Evolutionary conservation across 2,888 invertebrate species (phyloP).

Genomic region (Cylloceria caligata): DNA sequence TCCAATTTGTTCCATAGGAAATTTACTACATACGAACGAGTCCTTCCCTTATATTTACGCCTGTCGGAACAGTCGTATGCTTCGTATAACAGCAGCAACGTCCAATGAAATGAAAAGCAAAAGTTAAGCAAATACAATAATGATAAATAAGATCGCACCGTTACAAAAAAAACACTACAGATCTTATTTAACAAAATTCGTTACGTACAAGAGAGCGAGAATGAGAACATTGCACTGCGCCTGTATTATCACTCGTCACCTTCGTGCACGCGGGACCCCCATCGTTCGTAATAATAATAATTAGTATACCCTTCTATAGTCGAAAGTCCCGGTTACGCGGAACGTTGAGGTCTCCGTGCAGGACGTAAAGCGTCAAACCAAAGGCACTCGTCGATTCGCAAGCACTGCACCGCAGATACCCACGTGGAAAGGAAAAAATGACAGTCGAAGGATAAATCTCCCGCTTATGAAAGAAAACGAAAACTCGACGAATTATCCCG

Average conservation of each 20-base stretch:
- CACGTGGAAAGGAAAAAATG: constrained; percentile 18
- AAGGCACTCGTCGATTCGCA: neutral
- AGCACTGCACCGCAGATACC: neutral
- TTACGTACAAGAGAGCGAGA: constrained; percentile 6
- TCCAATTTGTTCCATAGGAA: neutral
- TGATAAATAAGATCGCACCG: neutral
- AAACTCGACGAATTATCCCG: neutral
- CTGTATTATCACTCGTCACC: constrained; percentile 52
- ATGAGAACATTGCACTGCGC: constrained; percentile 47
- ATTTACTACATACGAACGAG: neutral
- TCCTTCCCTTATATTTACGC: neutral
- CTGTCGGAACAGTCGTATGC: neutral
- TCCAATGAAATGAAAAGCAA: neutral
- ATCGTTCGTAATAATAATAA: constrained; percentile 60
- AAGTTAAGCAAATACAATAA: neutral
- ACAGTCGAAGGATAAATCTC: neutral
- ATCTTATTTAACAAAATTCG: constrained; percentile 7
- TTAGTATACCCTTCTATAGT: constrained; percentile 58
- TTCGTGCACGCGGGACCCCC: constrained; percentile 40
- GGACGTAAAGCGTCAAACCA: constrained; percentile 19
- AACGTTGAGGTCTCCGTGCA: constrained; percentile 41
- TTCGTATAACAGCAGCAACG: neutral
- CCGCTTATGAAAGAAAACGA: neutral
- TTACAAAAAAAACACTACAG: neutral
- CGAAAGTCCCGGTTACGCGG: constrained; percentile 44